Evolutionary conservation across 2,797 vertebrate genomes (phyloP).

Genomic region (Diceros bicornis): DNA sequence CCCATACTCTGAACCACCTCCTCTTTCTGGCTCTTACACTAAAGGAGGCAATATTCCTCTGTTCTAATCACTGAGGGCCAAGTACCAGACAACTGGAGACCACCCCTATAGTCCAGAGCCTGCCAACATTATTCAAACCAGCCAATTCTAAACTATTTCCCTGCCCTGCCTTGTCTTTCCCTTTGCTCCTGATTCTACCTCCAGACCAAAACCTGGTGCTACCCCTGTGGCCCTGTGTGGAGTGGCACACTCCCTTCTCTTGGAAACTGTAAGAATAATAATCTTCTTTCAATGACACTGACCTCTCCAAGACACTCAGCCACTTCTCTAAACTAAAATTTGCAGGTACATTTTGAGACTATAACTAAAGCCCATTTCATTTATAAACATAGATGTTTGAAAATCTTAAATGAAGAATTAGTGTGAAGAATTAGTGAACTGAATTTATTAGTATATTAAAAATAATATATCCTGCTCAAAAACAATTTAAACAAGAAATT

Average conservation of each 20-base stretch:
- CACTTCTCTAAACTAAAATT: background rate
- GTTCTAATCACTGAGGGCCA: background rate
- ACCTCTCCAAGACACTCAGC: background rate
- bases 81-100: background rate
- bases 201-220: background rate
- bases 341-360: background rate
- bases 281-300: background rate
- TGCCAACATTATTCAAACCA: background rate
- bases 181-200: background rate
- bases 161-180: background rate
- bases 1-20: background rate
- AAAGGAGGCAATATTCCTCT: background rate
- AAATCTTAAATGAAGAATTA: background rate
- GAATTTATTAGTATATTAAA: background rate
- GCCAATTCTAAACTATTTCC: background rate
- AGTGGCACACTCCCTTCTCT: background rate
- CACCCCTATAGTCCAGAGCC: background rate
- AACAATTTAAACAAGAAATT: background rate
- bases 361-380: background rate
- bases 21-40: background rate
- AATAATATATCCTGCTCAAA: background rate
- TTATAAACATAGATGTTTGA: background rate
- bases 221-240: too few relatives aligned
- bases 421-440: background rate
- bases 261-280: background rate